Conservation (phyloP, 2,888 invertebrate species). For the Apodemia zela region DNA sequence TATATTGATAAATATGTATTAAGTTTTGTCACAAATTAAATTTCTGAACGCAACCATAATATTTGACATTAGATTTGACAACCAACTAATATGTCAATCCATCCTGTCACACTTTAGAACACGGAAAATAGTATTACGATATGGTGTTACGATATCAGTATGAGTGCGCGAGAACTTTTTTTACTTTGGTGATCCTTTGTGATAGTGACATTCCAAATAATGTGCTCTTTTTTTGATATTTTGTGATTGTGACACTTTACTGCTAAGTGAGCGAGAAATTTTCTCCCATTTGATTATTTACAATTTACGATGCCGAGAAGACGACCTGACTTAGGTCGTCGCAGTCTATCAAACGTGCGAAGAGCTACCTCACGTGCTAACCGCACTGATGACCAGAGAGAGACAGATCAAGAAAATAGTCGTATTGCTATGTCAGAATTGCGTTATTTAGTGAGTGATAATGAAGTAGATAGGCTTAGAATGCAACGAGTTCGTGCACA, state of each 20-base stretch:
- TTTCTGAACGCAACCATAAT: constrained; percentile 29
- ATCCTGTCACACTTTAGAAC: constrained; percentile 27
- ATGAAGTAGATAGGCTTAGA: constrained; percentile 32
- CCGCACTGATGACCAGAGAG: constrained; percentile 40
- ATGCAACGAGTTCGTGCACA: constrained; percentile 36
- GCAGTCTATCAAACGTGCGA: constrained; percentile 39
- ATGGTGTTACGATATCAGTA: too few relatives aligned
- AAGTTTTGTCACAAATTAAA: constrained; percentile 27
- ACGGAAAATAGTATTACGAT: constrained; percentile 22
- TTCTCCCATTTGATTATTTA: constrained; percentile 29
- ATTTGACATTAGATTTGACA: constrained; percentile 34
- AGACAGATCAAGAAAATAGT: constrained; percentile 27
- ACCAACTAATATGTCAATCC: constrained; percentile 10
- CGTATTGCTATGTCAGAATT: constrained; percentile 33
- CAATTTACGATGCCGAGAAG: constrained; percentile 35
- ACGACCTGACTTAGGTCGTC: constrained; percentile 40
- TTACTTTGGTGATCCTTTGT: constrained; percentile 28
- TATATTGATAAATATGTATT: constrained; percentile 24
- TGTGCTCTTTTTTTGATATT: constrained; percentile 30
- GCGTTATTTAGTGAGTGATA: constrained; percentile 30
- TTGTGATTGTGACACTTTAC: constrained; percentile 30
- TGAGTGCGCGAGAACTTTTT: constrained; percentile 29
- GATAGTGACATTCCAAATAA: constrained; percentile 29
- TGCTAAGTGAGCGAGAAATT: constrained; percentile 25
- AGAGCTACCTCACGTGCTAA: constrained; percentile 38